phyloP scores from a whole-genome alignment of 2,888 invertebrate species.

The Hemistola chrysoprasaria region DNA sequence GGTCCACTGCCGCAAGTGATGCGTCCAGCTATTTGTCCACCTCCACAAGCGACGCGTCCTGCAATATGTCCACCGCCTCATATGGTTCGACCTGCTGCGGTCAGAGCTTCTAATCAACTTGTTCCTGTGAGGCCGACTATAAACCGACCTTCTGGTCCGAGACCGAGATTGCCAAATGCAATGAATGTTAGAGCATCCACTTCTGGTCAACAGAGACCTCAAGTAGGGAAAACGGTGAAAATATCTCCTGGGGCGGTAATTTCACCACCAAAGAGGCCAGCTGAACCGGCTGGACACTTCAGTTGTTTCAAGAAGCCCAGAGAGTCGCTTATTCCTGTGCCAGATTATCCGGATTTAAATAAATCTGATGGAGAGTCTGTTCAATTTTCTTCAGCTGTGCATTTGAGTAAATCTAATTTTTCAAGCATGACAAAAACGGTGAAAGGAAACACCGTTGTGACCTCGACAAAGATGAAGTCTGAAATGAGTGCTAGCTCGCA shows the following conservation, averaged over 20 bases:
- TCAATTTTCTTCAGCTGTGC: conserved; percentile 51
- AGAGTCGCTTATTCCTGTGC: conserved; percentile 55
- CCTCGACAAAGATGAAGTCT: conserved; percentile 58
- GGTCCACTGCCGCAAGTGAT: conserved; percentile 32
- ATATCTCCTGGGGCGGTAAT: conserved; percentile 52
- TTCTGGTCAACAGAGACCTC: conserved; percentile 35
- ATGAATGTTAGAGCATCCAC: conserved; percentile 40
- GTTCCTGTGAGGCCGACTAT: conserved; percentile 45
- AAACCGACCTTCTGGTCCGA: conserved; percentile 39
- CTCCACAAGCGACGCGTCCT: conserved; percentile 36
- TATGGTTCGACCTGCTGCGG: conserved; percentile 32
- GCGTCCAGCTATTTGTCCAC: conserved; percentile 28
- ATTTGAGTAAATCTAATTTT: conserved; percentile 53
- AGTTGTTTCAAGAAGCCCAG: conserved; percentile 72
- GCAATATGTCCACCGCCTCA: conserved; percentile 23
- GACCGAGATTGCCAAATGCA: conserved; percentile 43
- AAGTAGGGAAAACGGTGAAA: conserved; percentile 50
- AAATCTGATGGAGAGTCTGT: conserved; percentile 36
- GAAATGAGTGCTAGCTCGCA: conserved; percentile 56
- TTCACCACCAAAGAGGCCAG: conserved; percentile 45
- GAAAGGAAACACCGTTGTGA: conserved; percentile 56
- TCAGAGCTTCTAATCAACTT: conserved; percentile 47
- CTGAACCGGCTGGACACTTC: conserved; percentile 55
- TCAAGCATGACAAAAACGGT: conserved; percentile 53
- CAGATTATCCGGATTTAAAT: conserved; percentile 44